Percentiles rank a stretch among this genome's conserved stretches.
These are phyloP conservation scores for Pogonognathellus flavescens DNA, from an alignment of 1,140 invertebrate genomes.

Conservation along the genomic window DNA sequence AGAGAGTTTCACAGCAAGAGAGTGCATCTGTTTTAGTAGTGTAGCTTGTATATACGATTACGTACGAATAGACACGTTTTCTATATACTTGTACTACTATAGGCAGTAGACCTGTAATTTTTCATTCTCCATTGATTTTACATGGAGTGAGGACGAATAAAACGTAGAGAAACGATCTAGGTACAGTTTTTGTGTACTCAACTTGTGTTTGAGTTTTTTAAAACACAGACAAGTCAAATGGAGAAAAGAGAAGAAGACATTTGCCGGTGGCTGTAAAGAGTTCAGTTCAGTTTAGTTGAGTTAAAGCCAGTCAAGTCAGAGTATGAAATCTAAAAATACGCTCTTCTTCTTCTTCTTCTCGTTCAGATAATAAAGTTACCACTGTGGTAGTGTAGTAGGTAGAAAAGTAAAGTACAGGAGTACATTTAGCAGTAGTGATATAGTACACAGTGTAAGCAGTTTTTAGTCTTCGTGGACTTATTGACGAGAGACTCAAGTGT, in stretches of 20 bases:
- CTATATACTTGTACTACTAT: not conserved
- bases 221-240: conserved; percentile 11
- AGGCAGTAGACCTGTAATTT: not conserved
- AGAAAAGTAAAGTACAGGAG: too few relatives aligned
- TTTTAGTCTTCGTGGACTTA: too few relatives aligned
- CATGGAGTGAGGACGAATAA: not conserved
- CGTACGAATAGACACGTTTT: too few relatives aligned
- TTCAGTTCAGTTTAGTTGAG: conserved; percentile 8
- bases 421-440: too few relatives aligned
- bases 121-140: conserved; percentile 36
- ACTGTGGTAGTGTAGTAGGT: too few relatives aligned
- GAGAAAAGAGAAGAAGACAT: not conserved
- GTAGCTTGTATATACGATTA: too few relatives aligned
- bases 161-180: not conserved
- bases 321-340: conserved; percentile 35
- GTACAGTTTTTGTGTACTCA: not conserved
- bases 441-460: too few relatives aligned
- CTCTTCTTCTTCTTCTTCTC: not conserved
- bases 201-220: not conserved
- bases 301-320: not conserved
- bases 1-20: too few relatives aligned
- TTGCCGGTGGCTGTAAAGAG: not conserved
- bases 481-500: too few relatives aligned
- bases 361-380: conserved; percentile 6
- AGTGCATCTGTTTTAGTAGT: too few relatives aligned